These are phyloP conservation scores for Andrena chrysosceles DNA, from an alignment of 2,888 invertebrate species.

Conservation along the genomic window DNA sequence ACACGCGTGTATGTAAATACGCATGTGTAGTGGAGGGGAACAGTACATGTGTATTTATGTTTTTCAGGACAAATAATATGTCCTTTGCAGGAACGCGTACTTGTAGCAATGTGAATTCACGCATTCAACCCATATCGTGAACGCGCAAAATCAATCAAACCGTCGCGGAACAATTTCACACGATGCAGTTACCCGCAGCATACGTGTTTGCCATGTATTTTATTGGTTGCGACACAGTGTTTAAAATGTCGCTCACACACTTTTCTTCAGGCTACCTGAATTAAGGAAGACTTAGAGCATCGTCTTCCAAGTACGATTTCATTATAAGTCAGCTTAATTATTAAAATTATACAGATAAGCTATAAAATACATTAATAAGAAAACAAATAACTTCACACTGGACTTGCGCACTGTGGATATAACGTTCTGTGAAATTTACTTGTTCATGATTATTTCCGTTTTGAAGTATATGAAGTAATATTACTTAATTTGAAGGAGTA, in stretches of 20 bases:
- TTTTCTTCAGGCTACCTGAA: not conserved
- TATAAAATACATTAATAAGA: not conserved
- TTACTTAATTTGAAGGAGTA: too few relatives aligned
- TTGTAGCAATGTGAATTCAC: slow-evolving; percentile 1
- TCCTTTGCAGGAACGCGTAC: slow-evolving; percentile 8
- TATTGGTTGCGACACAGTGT: not conserved
- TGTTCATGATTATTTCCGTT: not conserved
- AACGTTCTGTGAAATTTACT: not conserved
- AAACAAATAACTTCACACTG: not conserved
- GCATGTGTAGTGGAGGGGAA: not conserved
- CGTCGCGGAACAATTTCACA: slow-evolving; percentile 31
- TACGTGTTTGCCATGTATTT: slow-evolving; percentile 12
- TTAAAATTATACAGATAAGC: not conserved
- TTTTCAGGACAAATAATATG: slow-evolving; percentile 31
- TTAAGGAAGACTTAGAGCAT: not conserved
- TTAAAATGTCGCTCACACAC: not conserved
- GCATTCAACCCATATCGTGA: slow-evolving; percentile 10
- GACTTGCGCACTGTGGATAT: not conserved
- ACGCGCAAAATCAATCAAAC: slow-evolving; percentile 31
- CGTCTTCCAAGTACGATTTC: not conserved
- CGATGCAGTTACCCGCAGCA: not conserved
- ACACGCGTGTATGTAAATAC: not conserved
- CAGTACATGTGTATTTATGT: slow-evolving; percentile 4
- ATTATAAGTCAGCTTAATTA: not conserved
- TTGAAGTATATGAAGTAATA: not conserved